Conservation (phyloP, 2,888 invertebrate species). For the Seladonia tumulorum region DNA sequence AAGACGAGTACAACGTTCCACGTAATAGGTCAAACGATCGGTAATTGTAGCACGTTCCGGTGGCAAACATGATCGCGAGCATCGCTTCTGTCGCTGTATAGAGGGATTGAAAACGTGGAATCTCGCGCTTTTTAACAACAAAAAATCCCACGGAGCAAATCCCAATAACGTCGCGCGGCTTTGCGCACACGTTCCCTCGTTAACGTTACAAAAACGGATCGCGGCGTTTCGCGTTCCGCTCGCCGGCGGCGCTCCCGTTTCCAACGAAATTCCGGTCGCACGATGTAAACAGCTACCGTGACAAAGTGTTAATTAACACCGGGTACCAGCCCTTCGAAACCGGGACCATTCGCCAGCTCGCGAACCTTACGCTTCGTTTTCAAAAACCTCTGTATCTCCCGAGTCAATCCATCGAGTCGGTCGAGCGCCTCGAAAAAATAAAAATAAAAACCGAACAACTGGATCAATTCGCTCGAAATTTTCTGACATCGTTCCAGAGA, state of each 20-base stretch:
- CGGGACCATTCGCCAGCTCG: not conserved
- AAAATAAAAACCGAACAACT: not conserved
- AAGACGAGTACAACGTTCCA: not conserved
- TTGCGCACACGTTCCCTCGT: not conserved
- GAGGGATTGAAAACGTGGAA: not conserved
- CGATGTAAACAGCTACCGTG: slow-evolving; percentile 6
- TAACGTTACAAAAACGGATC: slow-evolving; percentile 7
- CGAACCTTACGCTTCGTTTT: not conserved
- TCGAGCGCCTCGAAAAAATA: not conserved
- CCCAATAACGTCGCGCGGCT: not conserved
- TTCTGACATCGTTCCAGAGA: not conserved
- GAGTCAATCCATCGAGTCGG: not conserved
- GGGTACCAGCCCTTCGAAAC: not conserved
- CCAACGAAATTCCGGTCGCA: not conserved
- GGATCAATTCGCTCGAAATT: not conserved
- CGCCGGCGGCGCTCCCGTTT: not conserved
- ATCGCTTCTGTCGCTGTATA: not conserved
- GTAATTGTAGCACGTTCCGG: not conserved
- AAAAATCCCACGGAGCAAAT: slow-evolving; percentile 12
- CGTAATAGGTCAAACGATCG: not conserved
- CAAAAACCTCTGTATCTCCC: not conserved
- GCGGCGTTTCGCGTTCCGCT: not conserved
- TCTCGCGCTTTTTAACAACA: not conserved
- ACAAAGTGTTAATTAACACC: slow-evolving; percentile 9
- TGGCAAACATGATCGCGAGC: not conserved